Evolutionary conservation across 2,888 invertebrate species (phyloP), one percentile per base, ranked within the genome.

Genomic region (Oscheius onirici): DNA sequence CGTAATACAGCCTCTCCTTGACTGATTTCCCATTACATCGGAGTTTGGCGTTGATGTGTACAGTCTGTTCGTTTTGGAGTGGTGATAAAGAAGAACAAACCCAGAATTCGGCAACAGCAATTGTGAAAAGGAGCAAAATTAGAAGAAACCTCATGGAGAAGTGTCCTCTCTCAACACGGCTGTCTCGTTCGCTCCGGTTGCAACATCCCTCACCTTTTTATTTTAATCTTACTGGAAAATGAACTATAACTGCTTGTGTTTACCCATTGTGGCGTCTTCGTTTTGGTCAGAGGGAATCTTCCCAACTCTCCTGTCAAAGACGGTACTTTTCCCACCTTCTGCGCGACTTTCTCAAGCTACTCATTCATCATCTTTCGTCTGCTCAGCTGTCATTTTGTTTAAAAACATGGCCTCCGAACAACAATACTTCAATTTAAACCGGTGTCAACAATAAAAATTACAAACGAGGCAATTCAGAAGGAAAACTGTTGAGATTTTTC

Each of bases 401-500:
- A 3, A 34, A 34, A 34, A 34, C 34, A 34, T 34, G 34, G n/a
- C n/a, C 34, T 34, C 34, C 34, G 34, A 34, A 34, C 34, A 34
- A 34, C 34, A 34, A 34, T 34, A 34, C 5, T 34, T 34, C 34
- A 34, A 34, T 34, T 34, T 8, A 34, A 34, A 34, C 34, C 34
- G 34, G 34, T 34, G 3, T 34, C 34, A 34, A 34, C 34, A 34
- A 34, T 34, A 34, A 34, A 34, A 34, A 34, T 34, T 34, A 34
- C 34, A 34, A 34, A 34, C 34, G 34, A 34, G 8, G 34, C 3
- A 8, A 6, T 34, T 34, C 34, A 34, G 34, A 8, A 34, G 8
- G 34, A 34, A 43, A 70, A 70, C 24, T 61, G 40, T 24, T 46
- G 57, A 28, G 70, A 61, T 3, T 61, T 44, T 26, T 71, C 71